These are phyloP conservation scores for Scolopax rusticola DNA, from an alignment of 2,797 vertebrate species.

Conservation along the genomic window DNA sequence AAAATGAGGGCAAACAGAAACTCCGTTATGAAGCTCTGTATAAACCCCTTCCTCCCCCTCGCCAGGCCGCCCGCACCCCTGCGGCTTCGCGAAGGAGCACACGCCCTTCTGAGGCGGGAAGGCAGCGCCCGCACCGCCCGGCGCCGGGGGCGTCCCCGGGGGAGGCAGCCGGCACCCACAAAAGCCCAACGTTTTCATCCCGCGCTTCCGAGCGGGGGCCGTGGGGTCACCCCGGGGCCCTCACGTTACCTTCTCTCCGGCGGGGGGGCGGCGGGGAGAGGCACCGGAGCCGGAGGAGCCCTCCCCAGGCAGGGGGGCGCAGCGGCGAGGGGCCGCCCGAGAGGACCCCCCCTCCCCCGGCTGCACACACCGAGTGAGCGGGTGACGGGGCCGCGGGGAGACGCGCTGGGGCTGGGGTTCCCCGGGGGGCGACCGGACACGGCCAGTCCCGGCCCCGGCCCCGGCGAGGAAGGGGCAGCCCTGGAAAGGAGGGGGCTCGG, in stretches of 20 bases:
- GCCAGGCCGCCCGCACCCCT: conserved; percentile 1
- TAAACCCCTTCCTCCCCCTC: background rate
- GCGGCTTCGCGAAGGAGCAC: background rate
- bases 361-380: accelerated
- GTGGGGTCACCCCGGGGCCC: background rate
- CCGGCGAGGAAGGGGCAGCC: background rate
- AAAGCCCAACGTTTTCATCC: background rate
- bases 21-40: background rate
- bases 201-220: background rate
- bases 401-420: background rate
- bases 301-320: too few species aligned
- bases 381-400: accelerated
- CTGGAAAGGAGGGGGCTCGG: background rate
- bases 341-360: too few species aligned
- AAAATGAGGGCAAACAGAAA: conserved; percentile 73
- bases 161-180: background rate
- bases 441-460: background rate
- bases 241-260: too few species aligned
- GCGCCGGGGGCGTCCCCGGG: background rate
- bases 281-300: too few species aligned
- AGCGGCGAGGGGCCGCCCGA: too few species aligned
- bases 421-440: too few species aligned
- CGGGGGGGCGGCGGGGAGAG: too few species aligned
- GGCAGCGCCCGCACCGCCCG: background rate
- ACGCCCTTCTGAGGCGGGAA: background rate